These are phyloP conservation scores for Diadegma fenestrale DNA, from an alignment of 2,888 invertebrate genomes.

Conservation along the genomic window DNA sequence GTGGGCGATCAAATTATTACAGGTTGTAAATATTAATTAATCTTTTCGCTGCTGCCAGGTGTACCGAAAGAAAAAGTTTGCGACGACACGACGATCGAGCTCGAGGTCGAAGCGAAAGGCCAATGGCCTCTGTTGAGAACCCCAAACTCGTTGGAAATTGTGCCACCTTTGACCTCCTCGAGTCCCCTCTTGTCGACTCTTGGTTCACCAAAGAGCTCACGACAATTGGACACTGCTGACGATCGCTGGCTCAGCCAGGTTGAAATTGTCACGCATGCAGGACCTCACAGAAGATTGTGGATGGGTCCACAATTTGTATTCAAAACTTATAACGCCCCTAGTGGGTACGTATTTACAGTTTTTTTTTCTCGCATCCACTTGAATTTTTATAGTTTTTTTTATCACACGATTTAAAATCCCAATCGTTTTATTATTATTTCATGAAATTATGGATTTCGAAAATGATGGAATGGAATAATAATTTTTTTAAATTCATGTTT, in stretches of 20 bases:
- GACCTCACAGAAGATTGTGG: slow-evolving; percentile 98
- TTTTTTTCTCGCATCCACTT: background rate
- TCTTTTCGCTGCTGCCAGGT: slow-evolving; percentile 84
- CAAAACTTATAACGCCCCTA: slow-evolving; percentile 93
- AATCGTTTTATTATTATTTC: background rate
- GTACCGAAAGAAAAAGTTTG: slow-evolving; percentile 94
- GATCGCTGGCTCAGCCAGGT: slow-evolving; percentile 98
- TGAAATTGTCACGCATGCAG: slow-evolving; percentile 98
- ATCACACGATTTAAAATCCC: background rate
- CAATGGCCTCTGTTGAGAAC: slow-evolving; percentile 95
- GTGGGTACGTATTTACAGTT: slow-evolving; percentile 87
- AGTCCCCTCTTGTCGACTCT: slow-evolving; percentile 87
- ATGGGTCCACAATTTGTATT: slow-evolving; percentile 99
- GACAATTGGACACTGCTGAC: slow-evolving; percentile 84
- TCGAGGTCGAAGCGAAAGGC: slow-evolving; percentile 94
- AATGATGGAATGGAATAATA: too few species aligned
- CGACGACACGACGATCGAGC: slow-evolving; percentile 94
- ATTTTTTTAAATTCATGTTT: too few species aligned
- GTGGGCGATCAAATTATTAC: background rate
- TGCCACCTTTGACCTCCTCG: slow-evolving; percentile 91
- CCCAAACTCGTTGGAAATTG: slow-evolving; percentile 88
- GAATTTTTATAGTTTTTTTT: background rate
- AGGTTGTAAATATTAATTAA: too few species aligned
- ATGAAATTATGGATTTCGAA: too few species aligned
- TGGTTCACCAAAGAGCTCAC: slow-evolving; percentile 77